Percentiles rank a stretch among this genome's conserved stretches.
These are phyloP conservation scores for Oplegnathus fasciatus DNA, from an alignment of 2,113 vertebrate species.

Conservation along the genomic window DNA sequence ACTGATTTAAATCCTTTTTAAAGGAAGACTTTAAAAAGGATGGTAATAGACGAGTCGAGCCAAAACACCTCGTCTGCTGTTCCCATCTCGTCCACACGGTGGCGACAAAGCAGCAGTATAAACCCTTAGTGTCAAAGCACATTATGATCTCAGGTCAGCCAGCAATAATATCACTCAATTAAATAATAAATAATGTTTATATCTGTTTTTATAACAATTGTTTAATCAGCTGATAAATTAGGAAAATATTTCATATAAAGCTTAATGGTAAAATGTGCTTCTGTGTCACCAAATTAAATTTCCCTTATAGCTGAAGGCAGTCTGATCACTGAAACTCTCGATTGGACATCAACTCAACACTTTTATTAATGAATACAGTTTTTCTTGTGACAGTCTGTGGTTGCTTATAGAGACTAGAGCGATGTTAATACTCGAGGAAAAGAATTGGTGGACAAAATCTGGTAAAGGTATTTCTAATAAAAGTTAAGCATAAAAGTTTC, in stretches of 20 bases:
- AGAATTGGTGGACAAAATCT: too few species aligned
- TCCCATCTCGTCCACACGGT: conserved; percentile 4
- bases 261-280: neutral
- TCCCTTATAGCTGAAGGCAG: too few species aligned
- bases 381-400: too few species aligned
- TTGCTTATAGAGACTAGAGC: too few species aligned
- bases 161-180: neutral
- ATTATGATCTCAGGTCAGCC: neutral
- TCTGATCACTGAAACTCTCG: too few species aligned
- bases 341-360: too few species aligned
- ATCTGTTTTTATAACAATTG: neutral
- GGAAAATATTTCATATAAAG: neutral
- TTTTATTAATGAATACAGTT: too few species aligned
- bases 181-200: neutral
- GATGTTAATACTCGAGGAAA: too few species aligned
- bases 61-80: neutral
- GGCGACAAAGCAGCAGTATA: conserved; percentile 37
- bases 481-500: neutral
- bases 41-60: too few species aligned
- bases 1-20: too few species aligned
- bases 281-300: neutral
- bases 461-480: too few species aligned
- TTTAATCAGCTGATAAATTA: neutral
- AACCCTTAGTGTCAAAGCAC: neutral
- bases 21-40: neutral